phyloP scores from a whole-genome alignment of 2,888 invertebrate species.

The Ochropleura plecta region DNA sequence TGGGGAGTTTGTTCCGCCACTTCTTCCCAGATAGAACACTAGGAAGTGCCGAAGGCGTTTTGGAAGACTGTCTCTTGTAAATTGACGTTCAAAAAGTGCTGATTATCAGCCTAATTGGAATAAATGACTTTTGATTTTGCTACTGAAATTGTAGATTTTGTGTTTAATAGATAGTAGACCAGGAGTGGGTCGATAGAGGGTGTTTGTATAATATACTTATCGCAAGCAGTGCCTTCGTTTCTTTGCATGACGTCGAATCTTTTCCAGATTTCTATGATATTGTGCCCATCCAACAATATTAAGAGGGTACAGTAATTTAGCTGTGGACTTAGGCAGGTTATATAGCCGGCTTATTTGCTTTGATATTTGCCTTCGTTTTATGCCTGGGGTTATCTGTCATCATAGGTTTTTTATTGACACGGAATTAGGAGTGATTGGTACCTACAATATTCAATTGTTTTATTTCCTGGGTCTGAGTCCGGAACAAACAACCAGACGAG shows the following conservation, averaged over 20 bases:
- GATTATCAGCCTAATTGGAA: too few species aligned
- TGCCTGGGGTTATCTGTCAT: background rate
- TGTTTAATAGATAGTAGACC: too few species aligned
- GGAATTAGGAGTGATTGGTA: background rate
- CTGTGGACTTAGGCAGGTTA: background rate
- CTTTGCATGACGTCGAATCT: background rate
- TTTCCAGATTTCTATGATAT: background rate
- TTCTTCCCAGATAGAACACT: too few species aligned
- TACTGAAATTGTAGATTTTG: too few species aligned
- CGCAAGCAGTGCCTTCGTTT: background rate
- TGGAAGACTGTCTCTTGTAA: too few species aligned
- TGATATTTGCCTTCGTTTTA: background rate
- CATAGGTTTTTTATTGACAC: background rate
- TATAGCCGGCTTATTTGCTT: background rate
- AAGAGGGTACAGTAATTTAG: background rate
- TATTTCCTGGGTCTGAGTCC: background rate
- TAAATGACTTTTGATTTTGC: too few species aligned
- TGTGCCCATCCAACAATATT: background rate
- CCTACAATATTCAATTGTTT: background rate
- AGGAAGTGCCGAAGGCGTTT: too few species aligned
- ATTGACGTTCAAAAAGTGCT: too few species aligned
- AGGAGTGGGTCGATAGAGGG: background rate
- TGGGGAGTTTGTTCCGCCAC: too few species aligned
- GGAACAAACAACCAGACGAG: slow-evolving; percentile 23
- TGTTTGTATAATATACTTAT: background rate